phyloP scores from a whole-genome alignment of 2,113 vertebrate genomes.

The Menura novaehollandiae region DNA sequence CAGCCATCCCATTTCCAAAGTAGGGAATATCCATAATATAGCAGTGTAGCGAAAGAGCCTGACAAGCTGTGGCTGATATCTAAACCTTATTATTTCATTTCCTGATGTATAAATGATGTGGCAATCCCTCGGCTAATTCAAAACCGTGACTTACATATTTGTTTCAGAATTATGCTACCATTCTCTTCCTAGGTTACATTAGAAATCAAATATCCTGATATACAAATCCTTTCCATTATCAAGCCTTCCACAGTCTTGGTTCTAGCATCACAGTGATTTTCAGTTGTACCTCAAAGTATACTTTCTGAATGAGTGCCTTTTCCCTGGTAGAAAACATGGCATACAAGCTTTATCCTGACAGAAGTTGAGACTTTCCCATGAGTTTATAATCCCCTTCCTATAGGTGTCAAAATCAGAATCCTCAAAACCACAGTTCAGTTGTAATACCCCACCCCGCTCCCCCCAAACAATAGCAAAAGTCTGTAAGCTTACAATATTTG shows the following conservation, averaged over 20 bases:
- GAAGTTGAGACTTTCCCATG: not conserved
- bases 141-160: not conserved
- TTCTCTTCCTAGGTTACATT: not conserved
- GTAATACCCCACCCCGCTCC: no score
- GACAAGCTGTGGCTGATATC: not conserved
- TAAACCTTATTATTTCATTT: not conserved
- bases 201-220: not conserved
- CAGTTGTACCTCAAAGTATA: not conserved
- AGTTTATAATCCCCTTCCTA: accelerated
- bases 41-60: not conserved
- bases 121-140: not conserved
- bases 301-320: not conserved
- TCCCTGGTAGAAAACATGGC: not conserved
- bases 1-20: not conserved
- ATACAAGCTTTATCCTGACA: not conserved
- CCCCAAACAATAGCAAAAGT: not conserved
- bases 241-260: not conserved
- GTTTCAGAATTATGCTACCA: not conserved
- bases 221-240: not conserved
- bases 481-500: not conserved
- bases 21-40: not conserved
- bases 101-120: not conserved
- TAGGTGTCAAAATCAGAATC: not conserved
- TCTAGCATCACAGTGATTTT: not conserved
- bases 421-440: not conserved